These are phyloP conservation scores for Diabrotica undecimpunctata DNA, from an alignment of 1,140 invertebrate species.

Conservation along the genomic window DNA sequence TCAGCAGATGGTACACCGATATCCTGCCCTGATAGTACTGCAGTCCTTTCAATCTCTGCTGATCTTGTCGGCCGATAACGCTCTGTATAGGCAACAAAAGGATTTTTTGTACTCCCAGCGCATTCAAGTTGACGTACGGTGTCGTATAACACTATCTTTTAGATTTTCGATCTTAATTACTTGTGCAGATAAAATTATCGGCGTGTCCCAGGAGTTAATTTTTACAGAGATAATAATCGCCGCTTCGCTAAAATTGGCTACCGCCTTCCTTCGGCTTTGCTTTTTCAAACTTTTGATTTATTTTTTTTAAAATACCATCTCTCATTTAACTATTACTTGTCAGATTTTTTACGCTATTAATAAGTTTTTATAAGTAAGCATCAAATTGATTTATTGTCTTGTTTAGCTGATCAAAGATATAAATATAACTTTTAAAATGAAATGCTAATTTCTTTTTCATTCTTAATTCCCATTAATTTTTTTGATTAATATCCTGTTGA, in stretches of 20 bases:
- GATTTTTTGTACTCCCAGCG: conserved; percentile 4
- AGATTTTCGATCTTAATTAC: conserved; percentile 35
- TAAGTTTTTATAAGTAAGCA: too few relatives aligned
- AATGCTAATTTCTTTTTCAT: too few relatives aligned
- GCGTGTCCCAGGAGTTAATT: conserved; percentile 14
- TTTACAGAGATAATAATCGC: conserved; percentile 1
- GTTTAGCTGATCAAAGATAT: too few relatives aligned
- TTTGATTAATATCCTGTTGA: too few relatives aligned
- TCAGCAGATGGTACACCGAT: conserved; percentile 39
- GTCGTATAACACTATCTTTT: conserved; percentile 32
- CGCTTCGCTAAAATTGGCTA: neutral
- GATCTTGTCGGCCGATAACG: conserved; percentile 32
- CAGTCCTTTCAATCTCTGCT: conserved; percentile 25
- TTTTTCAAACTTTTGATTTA: neutral
- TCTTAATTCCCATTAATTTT: too few relatives aligned
- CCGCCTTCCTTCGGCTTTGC: neutral
- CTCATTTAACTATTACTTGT: too few relatives aligned
- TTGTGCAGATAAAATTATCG: conserved; percentile 29
- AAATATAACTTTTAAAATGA: too few relatives aligned
- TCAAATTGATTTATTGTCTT: too few relatives aligned
- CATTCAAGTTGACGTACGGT: conserved; percentile 20
- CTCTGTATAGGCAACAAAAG: conserved; percentile 26
- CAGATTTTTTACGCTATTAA: too few relatives aligned
- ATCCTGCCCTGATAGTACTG: conserved; percentile 26
- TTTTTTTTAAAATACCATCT: neutral